A percentile compares a stretch with the other conserved stretches of the same genome.
Evolutionary conservation across 2,888 invertebrate genomes (phyloP).

Genomic region (Sesamia inferens): DNA sequence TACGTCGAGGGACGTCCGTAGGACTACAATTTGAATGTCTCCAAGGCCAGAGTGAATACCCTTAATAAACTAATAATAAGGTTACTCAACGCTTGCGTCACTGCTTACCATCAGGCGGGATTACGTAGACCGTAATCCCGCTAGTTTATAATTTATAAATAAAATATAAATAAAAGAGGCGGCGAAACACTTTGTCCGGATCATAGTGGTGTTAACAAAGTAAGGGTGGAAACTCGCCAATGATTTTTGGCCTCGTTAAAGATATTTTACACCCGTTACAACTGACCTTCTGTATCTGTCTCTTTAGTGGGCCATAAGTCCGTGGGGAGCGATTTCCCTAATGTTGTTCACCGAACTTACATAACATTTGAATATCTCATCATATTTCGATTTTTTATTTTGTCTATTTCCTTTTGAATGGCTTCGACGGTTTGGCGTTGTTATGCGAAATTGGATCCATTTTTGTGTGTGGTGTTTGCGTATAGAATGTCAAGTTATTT

Average conservation of each 20-base stretch:
- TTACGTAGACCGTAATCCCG: too few species aligned
- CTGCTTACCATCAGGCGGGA: too few species aligned
- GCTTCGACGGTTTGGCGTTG: slow-evolving; percentile 57
- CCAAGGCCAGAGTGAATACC: too few species aligned
- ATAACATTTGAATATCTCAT: slow-evolving; percentile 83
- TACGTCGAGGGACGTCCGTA: too few species aligned
- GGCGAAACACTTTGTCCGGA: too few species aligned
- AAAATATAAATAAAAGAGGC: too few species aligned
- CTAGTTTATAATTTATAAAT: too few species aligned
- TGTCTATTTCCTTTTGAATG: slow-evolving; percentile 65
- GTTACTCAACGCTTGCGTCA: too few species aligned
- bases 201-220: too few species aligned
- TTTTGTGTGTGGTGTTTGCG: slow-evolving; percentile 18
- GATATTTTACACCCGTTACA: neutral
- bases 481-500: slow-evolving; percentile 26
- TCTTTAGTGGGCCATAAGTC: slow-evolving; percentile 36
- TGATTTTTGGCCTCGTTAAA: neutral
- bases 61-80: too few species aligned
- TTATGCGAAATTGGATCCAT: slow-evolving; percentile 45
- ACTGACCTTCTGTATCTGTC: neutral
- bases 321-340: slow-evolving; percentile 78
- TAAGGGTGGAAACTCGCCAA: too few species aligned
- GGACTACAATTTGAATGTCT: too few species aligned
- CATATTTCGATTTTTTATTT: slow-evolving; percentile 76
- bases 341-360: slow-evolving; percentile 79